A percentile compares a stretch with the other conserved stretches of the same genome.
These are phyloP conservation scores for Hypercompe scribonia DNA, from an alignment of 2,888 invertebrate genomes.

Conservation along the genomic window DNA sequence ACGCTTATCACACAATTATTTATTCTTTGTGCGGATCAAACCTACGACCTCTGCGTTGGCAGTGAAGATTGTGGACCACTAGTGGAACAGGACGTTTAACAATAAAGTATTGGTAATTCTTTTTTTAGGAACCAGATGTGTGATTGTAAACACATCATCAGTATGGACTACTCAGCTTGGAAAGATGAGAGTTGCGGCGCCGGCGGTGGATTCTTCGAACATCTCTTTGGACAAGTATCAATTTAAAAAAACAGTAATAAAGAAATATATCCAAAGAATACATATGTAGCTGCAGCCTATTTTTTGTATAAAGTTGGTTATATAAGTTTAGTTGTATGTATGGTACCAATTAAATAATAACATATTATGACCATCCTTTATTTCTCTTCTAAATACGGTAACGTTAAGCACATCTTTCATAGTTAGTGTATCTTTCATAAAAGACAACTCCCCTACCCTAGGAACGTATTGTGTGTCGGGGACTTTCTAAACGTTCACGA, in stretches of 20 bases:
- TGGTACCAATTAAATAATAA: not conserved
- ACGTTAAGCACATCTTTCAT: no score
- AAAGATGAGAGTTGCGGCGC: conserved; percentile 1
- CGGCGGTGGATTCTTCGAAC: not conserved
- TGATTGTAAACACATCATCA: conserved; percentile 28
- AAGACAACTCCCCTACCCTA: no score
- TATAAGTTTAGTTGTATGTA: not conserved
- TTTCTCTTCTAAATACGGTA: not conserved
- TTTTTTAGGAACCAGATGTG: conserved; percentile 41
- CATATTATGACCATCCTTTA: not conserved
- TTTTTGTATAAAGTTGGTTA: not conserved
- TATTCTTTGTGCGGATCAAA: no score
- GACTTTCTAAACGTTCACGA: no score
- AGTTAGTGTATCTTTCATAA: no score
- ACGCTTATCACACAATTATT: no score
- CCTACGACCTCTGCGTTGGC: no score
- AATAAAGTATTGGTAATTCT: no score
- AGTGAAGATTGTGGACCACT: no score
- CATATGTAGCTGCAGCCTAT: not conserved
- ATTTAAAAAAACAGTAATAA: not conserved
- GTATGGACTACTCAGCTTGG: conserved; percentile 38
- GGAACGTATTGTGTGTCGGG: no score
- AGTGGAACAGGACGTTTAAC: no score
- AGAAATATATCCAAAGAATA: not conserved
- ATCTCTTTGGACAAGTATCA: not conserved